Evolutionary conservation across 2,113 vertebrate species (phyloP).

Genomic region (Oncorhynchus mykiss): DNA sequence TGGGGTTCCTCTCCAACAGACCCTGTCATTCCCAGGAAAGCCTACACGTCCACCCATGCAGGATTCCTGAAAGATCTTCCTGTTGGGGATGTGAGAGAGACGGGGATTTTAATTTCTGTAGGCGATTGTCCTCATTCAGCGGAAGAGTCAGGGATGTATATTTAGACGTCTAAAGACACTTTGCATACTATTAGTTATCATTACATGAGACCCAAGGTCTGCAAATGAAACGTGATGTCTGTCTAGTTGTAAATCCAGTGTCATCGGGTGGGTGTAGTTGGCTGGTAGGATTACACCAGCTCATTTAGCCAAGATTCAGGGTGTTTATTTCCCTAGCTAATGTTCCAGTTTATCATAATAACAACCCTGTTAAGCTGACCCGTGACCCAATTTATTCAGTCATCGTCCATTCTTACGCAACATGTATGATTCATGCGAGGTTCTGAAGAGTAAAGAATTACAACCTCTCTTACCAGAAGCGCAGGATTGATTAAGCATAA

Average conservation of each 20-base stretch:
- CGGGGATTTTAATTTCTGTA: constrained; percentile 41
- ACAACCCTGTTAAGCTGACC: constrained; percentile 63
- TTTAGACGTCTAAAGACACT: constrained; percentile 36
- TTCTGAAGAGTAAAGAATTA: constrained; percentile 56
- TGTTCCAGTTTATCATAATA: constrained; percentile 68
- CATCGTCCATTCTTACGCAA: constrained; percentile 49
- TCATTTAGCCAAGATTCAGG: constrained; percentile 55
- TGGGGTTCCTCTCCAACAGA: constrained; percentile 79
- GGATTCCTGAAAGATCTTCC: constrained; percentile 78
- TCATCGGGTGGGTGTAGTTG: constrained; percentile 65
- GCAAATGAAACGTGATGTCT: constrained; percentile 53
- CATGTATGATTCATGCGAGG: constrained; percentile 57
- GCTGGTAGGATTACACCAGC: constrained; percentile 60
- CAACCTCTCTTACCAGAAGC: constrained; percentile 48
- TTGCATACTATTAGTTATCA: constrained; percentile 39
- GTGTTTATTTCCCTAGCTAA: constrained; percentile 64
- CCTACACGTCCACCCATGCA: constrained; percentile 82
- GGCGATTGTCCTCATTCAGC: constrained; percentile 43
- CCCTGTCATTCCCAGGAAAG: constrained; percentile 81
- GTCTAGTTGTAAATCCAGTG: constrained; percentile 64
- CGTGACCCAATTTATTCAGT: constrained; percentile 57
- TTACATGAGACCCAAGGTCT: constrained; percentile 41
- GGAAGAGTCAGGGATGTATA: constrained; percentile 28
- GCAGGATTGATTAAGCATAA: constrained; percentile 68
- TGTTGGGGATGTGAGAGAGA: constrained; percentile 56